Conservation (phyloP, 2,113 vertebrate species). For the Asarcornis scutulata region DNA sequence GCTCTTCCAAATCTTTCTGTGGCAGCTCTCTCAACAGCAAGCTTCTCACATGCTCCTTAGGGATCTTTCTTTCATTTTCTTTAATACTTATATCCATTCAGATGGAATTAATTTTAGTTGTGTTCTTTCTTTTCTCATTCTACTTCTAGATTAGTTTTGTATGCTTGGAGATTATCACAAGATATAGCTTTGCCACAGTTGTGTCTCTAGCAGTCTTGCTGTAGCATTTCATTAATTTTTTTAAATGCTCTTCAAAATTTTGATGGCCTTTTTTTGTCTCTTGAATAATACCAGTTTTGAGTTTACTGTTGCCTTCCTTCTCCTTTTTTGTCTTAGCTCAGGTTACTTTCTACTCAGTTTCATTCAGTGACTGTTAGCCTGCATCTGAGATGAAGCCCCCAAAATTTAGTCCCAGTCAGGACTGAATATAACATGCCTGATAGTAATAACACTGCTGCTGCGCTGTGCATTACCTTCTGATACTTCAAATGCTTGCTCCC, state of each 20-base stretch:
- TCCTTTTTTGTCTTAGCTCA: not conserved
- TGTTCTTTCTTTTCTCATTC: not conserved
- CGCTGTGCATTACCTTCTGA: not conserved
- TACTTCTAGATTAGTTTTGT: not conserved
- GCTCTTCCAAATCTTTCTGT: not conserved
- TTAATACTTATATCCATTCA: not conserved
- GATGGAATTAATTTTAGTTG: not conserved
- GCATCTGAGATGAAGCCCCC: not conserved
- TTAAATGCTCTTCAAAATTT: not conserved
- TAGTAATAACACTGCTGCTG: not conserved
- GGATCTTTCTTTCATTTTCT: not conserved
- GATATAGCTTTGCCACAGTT: not conserved
- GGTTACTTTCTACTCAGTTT: not conserved
- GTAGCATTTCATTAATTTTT: conserved; percentile 3
- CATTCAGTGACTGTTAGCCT: not conserved
- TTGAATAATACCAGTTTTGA: not conserved
- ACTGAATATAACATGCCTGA: not conserved
- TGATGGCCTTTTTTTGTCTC: not conserved
- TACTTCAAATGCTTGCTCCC: fast-evolving
- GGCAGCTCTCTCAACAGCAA: not conserved
- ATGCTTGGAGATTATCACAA: not conserved
- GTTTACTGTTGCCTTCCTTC: not conserved
- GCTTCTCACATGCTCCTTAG: not conserved
- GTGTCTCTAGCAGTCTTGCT: not conserved
- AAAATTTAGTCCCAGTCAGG: not conserved